These are phyloP conservation scores for Hesperophylax magnus DNA, from an alignment of 1,140 invertebrate genomes.

Conservation along the genomic window DNA sequence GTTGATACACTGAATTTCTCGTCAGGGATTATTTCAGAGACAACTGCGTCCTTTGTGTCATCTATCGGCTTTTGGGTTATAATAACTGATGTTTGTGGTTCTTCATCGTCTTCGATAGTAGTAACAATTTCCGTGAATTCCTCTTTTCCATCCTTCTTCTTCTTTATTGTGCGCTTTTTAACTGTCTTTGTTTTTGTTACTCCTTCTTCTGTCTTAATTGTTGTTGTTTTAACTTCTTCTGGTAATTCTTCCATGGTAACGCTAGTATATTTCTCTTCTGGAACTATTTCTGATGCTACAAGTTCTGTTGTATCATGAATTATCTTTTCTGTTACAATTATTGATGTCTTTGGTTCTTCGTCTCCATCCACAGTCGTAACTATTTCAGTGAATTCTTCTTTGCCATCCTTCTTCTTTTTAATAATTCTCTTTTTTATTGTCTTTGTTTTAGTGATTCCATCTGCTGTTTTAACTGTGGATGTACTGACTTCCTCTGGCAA, in stretches of 20 bases:
- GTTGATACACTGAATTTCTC: background rate
- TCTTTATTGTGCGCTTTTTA: slow-evolving; percentile 59
- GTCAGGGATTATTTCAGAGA: too few relatives aligned
- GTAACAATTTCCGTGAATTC: slow-evolving; percentile 64
- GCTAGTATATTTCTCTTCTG: background rate
- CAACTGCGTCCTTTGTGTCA: background rate
- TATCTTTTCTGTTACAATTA: slow-evolving; percentile 32
- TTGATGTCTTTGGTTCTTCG: slow-evolving; percentile 40
- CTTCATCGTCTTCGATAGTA: slow-evolving; percentile 61
- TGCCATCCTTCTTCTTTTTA: slow-evolving; percentile 48
- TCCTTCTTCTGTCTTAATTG: slow-evolving; percentile 52
- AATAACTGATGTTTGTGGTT: slow-evolving; percentile 59
- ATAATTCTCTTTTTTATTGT: slow-evolving; percentile 45
- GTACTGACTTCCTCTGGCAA: slow-evolving; percentile 60
- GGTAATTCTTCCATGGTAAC: slow-evolving; percentile 10
- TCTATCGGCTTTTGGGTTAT: slow-evolving; percentile 39
- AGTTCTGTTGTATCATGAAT: background rate
- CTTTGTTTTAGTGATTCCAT: slow-evolving; percentile 57
- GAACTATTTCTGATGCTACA: too few relatives aligned
- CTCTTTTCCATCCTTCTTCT: slow-evolving; percentile 61
- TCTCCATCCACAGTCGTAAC: slow-evolving; percentile 57
- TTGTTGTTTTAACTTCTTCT: slow-evolving; percentile 9
- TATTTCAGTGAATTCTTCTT: slow-evolving; percentile 58
- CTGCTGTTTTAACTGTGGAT: slow-evolving; percentile 41
- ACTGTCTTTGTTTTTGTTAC: slow-evolving; percentile 45